Evolutionary conservation across 2,113 vertebrate species (phyloP), one percentile per base, ranked within the genome.

Genomic region (Pandion haliaetus): DNA sequence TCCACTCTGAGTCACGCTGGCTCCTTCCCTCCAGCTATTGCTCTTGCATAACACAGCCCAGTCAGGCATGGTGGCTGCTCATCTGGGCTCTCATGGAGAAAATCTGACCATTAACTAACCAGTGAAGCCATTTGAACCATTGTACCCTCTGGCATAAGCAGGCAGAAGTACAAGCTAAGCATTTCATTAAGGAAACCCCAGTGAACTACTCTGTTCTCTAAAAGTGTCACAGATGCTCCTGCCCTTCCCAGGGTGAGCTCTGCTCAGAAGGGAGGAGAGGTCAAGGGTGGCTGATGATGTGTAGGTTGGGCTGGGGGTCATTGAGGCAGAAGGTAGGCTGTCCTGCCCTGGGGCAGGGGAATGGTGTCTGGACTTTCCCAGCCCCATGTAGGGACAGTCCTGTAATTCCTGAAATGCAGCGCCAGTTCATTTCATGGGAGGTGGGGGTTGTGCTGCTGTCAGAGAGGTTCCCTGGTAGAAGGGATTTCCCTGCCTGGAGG

Each of bases 1-100:
- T 96, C 90, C 74, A 67, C 66, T 96, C 69, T 94, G 91, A 95
- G 71, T 98, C 81, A 95, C 20, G 5, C 72, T 67, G 47, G 54
- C 52, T 95, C 26, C 59, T 90, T 95, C 79, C 65, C 65, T 93
- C 62, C 65, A 96, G 95, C 93, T 93, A 93, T 96, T 94, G 54
- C 71, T 95, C 66, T 97, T 96, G 92, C 62, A n/a, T 94, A 94
- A 96, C 2, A 0, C 38, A 89, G 61, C 73, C 55, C 50, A 81
- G 79, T 78, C 20, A 1, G 66, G 74, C 66, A 92, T 50, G 50
- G 73, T 87, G 67, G 80, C 82, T 82, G 59, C 72, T 84, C 70
- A 88, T 84, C 81, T 96, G 90, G 83, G 90, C 83, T 94, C n/a
- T 83, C 79, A 82, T 67, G 78, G 90, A 92, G 88, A 96, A 95